phyloP scores from a whole-genome alignment of 2,888 invertebrate genomes.

The Ryuthela nishihirai region DNA sequence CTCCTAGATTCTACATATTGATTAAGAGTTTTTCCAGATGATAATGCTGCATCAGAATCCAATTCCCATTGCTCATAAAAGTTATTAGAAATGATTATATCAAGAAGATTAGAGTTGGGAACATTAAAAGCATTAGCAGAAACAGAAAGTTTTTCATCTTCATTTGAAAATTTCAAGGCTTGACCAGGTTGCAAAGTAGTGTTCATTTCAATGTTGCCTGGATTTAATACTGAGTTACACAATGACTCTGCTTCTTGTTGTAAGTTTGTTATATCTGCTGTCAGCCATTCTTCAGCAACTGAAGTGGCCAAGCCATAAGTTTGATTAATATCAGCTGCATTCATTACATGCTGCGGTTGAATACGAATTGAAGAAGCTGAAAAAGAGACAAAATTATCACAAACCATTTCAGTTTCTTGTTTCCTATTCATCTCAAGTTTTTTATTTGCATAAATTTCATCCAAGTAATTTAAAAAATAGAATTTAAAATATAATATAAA shows the following conservation, averaged over 20 bases:
- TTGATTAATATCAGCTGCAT: too few species aligned
- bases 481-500: too few species aligned
- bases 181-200: too few species aligned
- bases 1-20: slow-evolving; percentile 22
- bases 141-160: not conserved
- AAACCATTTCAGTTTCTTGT: too few species aligned
- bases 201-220: not conserved
- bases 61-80: not conserved
- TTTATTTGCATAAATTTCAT: too few species aligned
- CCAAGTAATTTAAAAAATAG: too few species aligned
- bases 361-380: too few species aligned
- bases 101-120: not conserved
- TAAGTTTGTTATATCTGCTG: not conserved
- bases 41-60: not conserved
- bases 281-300: not conserved
- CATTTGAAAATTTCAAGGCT: too few species aligned
- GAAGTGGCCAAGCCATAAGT: too few species aligned
- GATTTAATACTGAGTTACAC: not conserved
- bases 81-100: not conserved
- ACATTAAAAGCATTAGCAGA: not conserved
- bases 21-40: slow-evolving; percentile 1
- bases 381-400: too few species aligned
- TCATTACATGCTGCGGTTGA: too few species aligned
- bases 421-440: too few species aligned
- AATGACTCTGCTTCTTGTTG: not conserved